Evolutionary conservation across 2,888 invertebrate species (phyloP).

Genomic region (Steinernema scapterisci): DNA sequence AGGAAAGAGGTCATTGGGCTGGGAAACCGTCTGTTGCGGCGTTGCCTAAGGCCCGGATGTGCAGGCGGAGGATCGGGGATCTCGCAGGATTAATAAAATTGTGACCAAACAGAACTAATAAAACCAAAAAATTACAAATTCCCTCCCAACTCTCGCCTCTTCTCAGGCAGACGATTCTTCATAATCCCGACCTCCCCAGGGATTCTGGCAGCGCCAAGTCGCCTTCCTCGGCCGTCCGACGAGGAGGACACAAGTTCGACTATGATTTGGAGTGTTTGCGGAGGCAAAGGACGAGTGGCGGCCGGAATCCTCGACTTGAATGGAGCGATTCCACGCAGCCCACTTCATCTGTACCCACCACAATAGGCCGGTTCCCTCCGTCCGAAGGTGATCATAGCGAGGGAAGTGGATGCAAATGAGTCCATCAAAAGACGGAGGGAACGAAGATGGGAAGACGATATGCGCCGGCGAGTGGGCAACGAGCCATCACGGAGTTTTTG

Average conservation of each 20-base stretch:
- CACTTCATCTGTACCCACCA: constrained; percentile 14
- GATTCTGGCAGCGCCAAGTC: neutral
- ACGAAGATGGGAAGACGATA: no score
- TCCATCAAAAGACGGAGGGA: no score
- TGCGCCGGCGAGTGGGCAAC: neutral
- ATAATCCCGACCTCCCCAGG: no score
- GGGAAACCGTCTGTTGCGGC: neutral
- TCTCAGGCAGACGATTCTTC: no score
- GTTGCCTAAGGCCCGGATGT: neutral
- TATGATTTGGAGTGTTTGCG: constrained; percentile 26
- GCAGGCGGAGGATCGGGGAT: neutral
- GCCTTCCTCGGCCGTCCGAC: no score
- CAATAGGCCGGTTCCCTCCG: neutral
- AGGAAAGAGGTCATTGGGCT: constrained; percentile 26
- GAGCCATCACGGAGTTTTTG: neutral
- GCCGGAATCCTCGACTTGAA: neutral
- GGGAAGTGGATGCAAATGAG: neutral
- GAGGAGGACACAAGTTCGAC: constrained; percentile 10
- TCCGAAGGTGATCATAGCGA: constrained; percentile 12
- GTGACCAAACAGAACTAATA: no score
- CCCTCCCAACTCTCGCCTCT: no score
- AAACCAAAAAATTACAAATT: no score
- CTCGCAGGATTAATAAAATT: neutral
- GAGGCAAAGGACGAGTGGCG: neutral
- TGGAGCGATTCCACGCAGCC: neutral